Conservation (phyloP, 2,888 invertebrate genomes). For the Drosophila mettleri region DNA sequence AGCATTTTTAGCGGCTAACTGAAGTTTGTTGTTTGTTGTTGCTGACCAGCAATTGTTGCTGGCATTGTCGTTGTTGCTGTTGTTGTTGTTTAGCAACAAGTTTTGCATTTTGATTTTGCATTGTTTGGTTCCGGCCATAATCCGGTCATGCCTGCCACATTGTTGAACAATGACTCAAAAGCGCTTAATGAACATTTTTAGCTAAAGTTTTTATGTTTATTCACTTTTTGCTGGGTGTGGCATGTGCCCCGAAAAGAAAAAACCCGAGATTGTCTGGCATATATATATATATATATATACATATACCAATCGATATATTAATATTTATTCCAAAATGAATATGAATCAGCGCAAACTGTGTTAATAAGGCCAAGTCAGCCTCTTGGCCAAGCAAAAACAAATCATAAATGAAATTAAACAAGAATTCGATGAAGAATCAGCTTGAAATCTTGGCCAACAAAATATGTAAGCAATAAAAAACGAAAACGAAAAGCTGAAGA, state of each 20-base stretch:
- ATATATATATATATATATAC: constrained; percentile 1
- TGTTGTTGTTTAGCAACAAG: constrained; percentile 71
- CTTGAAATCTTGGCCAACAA: constrained; percentile 39
- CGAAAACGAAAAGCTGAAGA: constrained; percentile 65
- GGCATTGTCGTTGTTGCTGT: constrained; percentile 34
- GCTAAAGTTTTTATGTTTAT: constrained; percentile 12
- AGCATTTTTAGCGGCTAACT: constrained; percentile 44
- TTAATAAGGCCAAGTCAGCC: constrained; percentile 83
- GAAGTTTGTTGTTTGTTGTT: constrained; percentile 45
- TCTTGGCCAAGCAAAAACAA: constrained; percentile 31
- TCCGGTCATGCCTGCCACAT: constrained; percentile 53
- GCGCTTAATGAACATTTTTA: constrained; percentile 52
- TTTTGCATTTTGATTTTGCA: constrained; percentile 74
- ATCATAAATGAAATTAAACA: constrained; percentile 9
- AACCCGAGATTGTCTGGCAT: constrained; percentile 22
- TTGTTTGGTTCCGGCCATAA: constrained; percentile 50
- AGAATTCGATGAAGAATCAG: constrained; percentile 25
- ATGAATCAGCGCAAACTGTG: constrained; percentile 79
- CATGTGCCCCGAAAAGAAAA: constrained; percentile 10
- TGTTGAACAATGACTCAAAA: constrained; percentile 67
- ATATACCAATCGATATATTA: no score
- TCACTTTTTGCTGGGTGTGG: constrained; percentile 32
- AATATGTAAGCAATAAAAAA: constrained; percentile 60
- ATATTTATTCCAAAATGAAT: constrained; percentile 40
- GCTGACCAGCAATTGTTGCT: constrained; percentile 33